Evolutionary conservation across 2,888 invertebrate species (phyloP).

Genomic region (Pyrrhosoma nymphula): DNA sequence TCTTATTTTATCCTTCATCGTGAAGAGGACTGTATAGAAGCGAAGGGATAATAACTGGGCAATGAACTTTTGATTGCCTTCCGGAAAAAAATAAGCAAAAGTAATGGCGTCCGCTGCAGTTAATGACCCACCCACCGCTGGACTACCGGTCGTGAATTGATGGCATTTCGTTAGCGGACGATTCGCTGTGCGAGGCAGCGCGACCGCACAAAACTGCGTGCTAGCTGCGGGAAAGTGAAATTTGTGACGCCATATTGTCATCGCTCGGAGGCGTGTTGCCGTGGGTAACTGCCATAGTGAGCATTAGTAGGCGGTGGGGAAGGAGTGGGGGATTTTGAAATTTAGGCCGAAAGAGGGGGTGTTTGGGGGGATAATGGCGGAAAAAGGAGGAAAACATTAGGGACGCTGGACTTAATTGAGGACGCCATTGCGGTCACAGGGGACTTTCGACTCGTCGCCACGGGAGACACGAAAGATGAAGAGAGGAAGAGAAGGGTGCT

Average conservation of each 20-base stretch:
- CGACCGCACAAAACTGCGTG: not conserved
- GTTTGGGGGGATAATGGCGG: not conserved
- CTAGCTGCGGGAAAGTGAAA: not conserved
- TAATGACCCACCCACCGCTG: not conserved
- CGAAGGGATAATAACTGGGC: not conserved
- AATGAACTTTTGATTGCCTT: not conserved
- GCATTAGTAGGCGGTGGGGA: not conserved
- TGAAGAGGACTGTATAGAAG: not conserved
- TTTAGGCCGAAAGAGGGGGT: not conserved
- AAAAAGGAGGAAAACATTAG: not conserved
- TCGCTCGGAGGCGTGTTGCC: not conserved
- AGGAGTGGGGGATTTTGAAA: not conserved
- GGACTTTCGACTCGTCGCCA: not conserved
- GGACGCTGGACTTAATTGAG: not conserved
- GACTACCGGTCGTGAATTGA: not conserved
- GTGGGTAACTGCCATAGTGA: not conserved
- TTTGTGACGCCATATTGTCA: slow-evolving; percentile 2
- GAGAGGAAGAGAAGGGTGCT: not conserved
- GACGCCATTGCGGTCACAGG: not conserved
- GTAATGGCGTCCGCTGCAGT: not conserved
- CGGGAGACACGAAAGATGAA: not conserved
- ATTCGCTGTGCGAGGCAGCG: too few species aligned
- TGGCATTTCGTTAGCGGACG: not conserved
- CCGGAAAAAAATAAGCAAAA: not conserved
- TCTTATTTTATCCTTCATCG: not conserved